These are phyloP conservation scores for Syngnathus acus DNA, from an alignment of 2,797 vertebrate species.

Conservation along the genomic window DNA sequence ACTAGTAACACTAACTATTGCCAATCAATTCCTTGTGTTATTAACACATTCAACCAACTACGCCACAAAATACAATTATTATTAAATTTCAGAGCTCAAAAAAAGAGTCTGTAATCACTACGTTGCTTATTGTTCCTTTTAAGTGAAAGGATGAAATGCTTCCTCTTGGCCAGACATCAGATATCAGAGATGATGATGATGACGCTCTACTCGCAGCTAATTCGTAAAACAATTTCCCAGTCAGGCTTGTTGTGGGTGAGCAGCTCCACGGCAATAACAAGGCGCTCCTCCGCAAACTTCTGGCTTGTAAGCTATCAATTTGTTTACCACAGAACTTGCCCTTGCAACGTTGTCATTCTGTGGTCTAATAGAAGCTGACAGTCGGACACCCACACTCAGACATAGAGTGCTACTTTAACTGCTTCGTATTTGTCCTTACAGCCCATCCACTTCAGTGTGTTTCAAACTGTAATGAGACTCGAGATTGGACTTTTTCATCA, in stretches of 20 bases:
- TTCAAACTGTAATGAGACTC: not conserved
- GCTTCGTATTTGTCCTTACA: not conserved
- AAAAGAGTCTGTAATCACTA: not conserved
- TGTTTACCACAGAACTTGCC: not conserved
- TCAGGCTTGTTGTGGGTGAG: not conserved
- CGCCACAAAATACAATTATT: not conserved
- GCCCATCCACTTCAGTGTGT: constrained; percentile 1
- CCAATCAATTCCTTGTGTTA: not conserved
- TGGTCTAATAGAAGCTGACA: not conserved
- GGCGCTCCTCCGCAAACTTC: not conserved
- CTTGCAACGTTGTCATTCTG: constrained; percentile 2
- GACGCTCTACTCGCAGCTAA: not conserved
- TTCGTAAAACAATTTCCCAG: not conserved
- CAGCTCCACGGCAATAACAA: not conserved
- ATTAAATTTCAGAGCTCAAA: not conserved
- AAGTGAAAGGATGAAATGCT: not conserved
- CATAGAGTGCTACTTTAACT: constrained; percentile 1
- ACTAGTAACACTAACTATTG: too few species aligned
- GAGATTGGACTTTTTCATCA: not conserved
- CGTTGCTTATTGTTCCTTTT: not conserved
- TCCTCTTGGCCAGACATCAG: not conserved
- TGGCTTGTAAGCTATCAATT: constrained; percentile 1
- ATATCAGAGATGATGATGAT: not conserved
- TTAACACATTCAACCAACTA: not conserved
- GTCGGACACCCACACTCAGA: not conserved